Evolutionary conservation across 1,140 invertebrate species (phyloP).

Genomic region (Zaprionus nigranus): DNA sequence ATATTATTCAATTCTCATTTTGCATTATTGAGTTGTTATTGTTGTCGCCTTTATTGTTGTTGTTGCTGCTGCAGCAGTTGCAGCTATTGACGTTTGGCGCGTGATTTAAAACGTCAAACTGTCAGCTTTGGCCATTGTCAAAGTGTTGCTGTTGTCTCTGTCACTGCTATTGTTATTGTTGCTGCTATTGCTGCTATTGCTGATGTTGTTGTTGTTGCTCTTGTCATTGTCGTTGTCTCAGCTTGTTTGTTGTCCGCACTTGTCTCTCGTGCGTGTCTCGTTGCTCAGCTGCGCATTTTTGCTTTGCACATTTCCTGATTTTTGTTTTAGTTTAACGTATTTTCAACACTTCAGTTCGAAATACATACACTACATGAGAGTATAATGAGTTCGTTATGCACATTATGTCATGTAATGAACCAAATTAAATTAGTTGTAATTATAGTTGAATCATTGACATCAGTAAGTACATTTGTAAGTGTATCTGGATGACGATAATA

Average conservation of each 20-base stretch:
- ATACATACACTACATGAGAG: neutral
- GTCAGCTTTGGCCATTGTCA: constrained; percentile 72
- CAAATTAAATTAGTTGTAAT: too few relatives aligned
- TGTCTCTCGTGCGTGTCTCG: constrained; percentile 47
- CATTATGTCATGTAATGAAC: too few relatives aligned
- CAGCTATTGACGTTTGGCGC: constrained; percentile 61
- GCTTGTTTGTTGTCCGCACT: constrained; percentile 28
- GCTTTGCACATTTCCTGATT: constrained; percentile 72
- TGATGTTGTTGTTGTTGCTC: constrained; percentile 18
- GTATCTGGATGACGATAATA: too few relatives aligned
- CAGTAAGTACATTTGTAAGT: too few relatives aligned
- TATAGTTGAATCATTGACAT: too few relatives aligned
- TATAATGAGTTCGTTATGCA: neutral
- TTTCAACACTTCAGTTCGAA: constrained; percentile 18
- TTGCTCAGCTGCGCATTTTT: constrained; percentile 63
- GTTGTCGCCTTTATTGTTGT: constrained; percentile 31
- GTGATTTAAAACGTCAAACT: constrained; percentile 77
- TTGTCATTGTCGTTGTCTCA: constrained; percentile 51
- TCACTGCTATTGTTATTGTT: constrained; percentile 8
- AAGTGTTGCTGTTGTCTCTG: constrained; percentile 24
- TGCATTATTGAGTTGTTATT: constrained; percentile 64
- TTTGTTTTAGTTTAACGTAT: constrained; percentile 41
- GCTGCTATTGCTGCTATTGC: constrained; percentile 17
- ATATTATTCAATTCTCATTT: constrained; percentile 59
- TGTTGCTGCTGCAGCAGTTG: constrained; percentile 23